phyloP scores from a whole-genome alignment of 1,140 invertebrate genomes.

The Orchestia grillus region DNA sequence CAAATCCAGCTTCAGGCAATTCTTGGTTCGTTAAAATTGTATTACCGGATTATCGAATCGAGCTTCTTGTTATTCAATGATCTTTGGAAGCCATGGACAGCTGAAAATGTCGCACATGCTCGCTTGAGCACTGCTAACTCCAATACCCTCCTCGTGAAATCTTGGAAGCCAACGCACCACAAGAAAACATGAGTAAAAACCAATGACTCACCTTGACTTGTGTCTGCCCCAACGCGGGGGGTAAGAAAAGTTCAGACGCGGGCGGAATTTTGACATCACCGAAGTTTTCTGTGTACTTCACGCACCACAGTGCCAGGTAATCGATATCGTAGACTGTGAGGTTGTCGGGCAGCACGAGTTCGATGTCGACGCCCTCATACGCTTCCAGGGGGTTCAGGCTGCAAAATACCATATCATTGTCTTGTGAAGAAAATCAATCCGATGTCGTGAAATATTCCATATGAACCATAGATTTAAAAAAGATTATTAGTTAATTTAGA shows the following conservation, averaged over 20 bases:
- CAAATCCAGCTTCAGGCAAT: too few relatives aligned
- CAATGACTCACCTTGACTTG: conserved; percentile 63
- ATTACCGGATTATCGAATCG: not conserved
- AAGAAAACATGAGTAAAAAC: not conserved
- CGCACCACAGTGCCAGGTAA: conserved; percentile 92
- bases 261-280: conserved; percentile 87
- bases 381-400: conserved; percentile 83
- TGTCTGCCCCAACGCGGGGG: conserved; percentile 88
- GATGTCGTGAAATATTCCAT: too few relatives aligned
- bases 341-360: conserved; percentile 84
- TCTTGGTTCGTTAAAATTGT: too few relatives aligned
- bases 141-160: too few relatives aligned
- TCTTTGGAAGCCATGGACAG: not conserved
- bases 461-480: too few relatives aligned
- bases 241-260: conserved; percentile 83
- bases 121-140: too few relatives aligned
- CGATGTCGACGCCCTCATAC: conserved; percentile 92
- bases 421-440: too few relatives aligned
- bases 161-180: not conserved
- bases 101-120: not conserved
- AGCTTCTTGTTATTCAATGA: not conserved
- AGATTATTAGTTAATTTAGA: too few relatives aligned
- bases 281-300: conserved; percentile 88
- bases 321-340: conserved; percentile 92
- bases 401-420: conserved; percentile 30